phyloP scores from a whole-genome alignment of 2,888 invertebrate genomes.

The Eilema caniola region DNA sequence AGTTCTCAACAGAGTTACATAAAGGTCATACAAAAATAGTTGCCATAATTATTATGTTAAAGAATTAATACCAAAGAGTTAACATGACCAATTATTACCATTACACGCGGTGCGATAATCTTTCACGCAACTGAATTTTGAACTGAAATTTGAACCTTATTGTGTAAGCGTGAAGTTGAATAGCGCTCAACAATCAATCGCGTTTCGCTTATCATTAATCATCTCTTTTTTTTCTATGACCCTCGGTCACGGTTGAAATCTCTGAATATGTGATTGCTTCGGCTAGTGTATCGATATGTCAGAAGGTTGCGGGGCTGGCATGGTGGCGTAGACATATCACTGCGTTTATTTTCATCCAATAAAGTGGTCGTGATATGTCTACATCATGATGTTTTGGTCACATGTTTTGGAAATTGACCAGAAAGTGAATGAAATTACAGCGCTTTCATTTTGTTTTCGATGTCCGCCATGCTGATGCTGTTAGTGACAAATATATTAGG shows the following conservation, averaged over 20 bases:
- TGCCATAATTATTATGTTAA: slow-evolving; percentile 36
- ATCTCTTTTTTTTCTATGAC: background rate
- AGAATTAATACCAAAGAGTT: slow-evolving; percentile 41
- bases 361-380: no score
- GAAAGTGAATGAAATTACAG: no score
- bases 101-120: slow-evolving; percentile 44
- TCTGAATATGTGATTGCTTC: slow-evolving; percentile 37
- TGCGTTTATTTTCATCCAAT: no score
- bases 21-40: background rate
- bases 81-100: slow-evolving; percentile 44
- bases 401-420: no score
- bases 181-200: slow-evolving; percentile 26
- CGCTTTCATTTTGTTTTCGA: no score
- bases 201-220: slow-evolving; percentile 43
- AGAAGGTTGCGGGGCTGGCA: background rate
- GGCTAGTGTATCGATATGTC: background rate
- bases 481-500: no score
- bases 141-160: slow-evolving; percentile 32
- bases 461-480: no score
- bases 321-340: no score
- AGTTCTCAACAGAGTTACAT: background rate
- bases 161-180: slow-evolving; percentile 27
- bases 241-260: slow-evolving; percentile 34
- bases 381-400: no score
- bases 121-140: slow-evolving; percentile 38